Conservation (phyloP, 2,113 vertebrate species). For the Lycaon pictus region DNA sequence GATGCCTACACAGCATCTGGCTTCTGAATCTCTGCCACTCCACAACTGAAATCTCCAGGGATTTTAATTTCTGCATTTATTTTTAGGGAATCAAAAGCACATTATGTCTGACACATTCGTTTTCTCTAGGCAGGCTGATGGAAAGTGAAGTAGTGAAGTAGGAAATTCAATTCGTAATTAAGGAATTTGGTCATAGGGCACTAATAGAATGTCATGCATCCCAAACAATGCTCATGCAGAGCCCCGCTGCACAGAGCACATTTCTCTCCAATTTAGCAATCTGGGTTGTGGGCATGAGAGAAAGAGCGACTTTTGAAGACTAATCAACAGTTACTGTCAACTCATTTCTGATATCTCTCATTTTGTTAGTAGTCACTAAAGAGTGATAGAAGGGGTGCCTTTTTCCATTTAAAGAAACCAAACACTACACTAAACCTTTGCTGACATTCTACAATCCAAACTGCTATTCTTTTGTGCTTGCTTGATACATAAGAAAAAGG, state of each 20-base stretch:
- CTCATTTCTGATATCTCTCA: not conserved
- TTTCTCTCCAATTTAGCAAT: not conserved
- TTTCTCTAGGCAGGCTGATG: conserved; percentile 56
- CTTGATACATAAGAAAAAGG: not conserved
- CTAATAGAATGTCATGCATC: not conserved
- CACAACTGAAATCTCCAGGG: conserved; percentile 62
- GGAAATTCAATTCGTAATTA: not conserved
- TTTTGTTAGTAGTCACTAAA: not conserved
- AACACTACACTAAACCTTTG: not conserved
- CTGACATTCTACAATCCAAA: not conserved
- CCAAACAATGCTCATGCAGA: not conserved
- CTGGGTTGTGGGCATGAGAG: not conserved
- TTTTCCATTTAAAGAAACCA: not conserved
- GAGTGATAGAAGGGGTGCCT: not conserved
- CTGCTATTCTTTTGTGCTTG: not conserved
- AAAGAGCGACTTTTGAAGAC: not conserved
- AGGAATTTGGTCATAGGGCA: not conserved
- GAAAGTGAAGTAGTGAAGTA: not conserved
- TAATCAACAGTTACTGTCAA: not conserved
- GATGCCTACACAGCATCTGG: conserved; percentile 58
- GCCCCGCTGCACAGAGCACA: no score
- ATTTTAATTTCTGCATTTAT: conserved; percentile 74
- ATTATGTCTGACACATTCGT: conserved; percentile 67
- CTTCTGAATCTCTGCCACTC: conserved; percentile 53
- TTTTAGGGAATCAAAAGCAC: conserved; percentile 68